Percentiles rank a stretch among this genome's conserved stretches.
Evolutionary conservation across 2,113 vertebrate species (phyloP).

Genomic region (Seriola quinqueradiata): DNA sequence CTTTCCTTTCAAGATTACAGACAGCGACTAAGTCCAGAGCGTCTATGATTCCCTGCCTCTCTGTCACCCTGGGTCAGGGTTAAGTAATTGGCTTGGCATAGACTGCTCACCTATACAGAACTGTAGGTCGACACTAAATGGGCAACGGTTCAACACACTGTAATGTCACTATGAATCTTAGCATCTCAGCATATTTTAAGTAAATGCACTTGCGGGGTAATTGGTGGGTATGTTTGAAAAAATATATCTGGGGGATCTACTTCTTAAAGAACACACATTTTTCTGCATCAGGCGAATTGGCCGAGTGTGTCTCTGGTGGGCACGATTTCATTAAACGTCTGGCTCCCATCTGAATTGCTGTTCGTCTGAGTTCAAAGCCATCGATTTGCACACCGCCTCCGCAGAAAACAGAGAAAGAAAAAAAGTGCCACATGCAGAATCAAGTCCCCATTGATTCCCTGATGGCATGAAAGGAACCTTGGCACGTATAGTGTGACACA

Average conservation of each 20-base stretch:
- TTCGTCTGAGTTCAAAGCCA: constrained; percentile 68
- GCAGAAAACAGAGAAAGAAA: constrained; percentile 47
- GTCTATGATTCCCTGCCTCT: constrained; percentile 12
- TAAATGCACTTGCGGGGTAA: constrained; percentile 32
- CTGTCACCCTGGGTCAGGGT: constrained; percentile 46
- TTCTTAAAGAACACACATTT: constrained; percentile 47
- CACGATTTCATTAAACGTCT: constrained; percentile 68
- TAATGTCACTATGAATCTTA: constrained; percentile 8
- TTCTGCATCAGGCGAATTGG: constrained; percentile 45
- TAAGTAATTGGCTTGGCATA: constrained; percentile 73
- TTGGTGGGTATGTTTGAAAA: constrained; percentile 21
- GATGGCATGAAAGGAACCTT: constrained; percentile 52
- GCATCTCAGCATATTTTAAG: constrained; percentile 41
- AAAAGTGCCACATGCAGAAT: constrained; percentile 62
- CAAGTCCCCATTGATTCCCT: constrained; percentile 61
- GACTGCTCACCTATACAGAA: constrained; percentile 23
- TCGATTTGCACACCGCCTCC: constrained; percentile 72
- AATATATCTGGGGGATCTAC: constrained; percentile 37
- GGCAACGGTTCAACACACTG: constrained; percentile 40
- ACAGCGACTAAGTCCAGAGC: constrained; percentile 27
- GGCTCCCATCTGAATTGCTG: constrained; percentile 60
- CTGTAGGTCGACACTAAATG: constrained; percentile 16
- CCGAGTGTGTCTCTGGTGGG: constrained; percentile 42
- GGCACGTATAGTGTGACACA: constrained; percentile 57
- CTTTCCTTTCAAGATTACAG: constrained; percentile 41